Evolutionary conservation across 2,113 vertebrate species (phyloP).

Genomic region (Catharus bicknelli): DNA sequence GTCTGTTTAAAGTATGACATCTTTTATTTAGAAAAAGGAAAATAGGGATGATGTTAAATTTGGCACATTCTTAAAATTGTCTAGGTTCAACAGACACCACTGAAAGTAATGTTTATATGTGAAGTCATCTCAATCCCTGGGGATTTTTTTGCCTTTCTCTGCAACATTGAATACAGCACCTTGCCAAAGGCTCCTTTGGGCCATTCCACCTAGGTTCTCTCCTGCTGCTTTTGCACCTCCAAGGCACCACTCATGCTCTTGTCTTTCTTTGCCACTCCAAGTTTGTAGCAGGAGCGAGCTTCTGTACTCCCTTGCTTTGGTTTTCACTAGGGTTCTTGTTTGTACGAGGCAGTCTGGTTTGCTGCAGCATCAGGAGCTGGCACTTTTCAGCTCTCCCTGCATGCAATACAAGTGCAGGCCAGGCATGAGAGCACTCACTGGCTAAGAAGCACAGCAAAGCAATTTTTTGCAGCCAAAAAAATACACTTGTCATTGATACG

Average conservation of each 20-base stretch:
- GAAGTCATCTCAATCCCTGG: not conserved
- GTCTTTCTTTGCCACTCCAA: not conserved
- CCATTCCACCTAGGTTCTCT: not conserved
- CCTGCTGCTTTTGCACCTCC: not conserved
- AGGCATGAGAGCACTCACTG: not conserved
- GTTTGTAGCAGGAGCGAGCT: not conserved
- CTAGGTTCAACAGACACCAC: not conserved
- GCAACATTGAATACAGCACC: fast-evolving
- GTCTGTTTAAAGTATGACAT: not conserved
- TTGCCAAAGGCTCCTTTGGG: not conserved
- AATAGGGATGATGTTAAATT: not conserved
- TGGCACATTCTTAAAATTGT: not conserved
- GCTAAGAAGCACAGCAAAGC: not conserved
- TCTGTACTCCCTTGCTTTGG: not conserved
- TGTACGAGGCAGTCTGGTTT: not conserved
- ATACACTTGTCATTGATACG: not conserved
- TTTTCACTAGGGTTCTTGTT: not conserved
- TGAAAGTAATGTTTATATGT: not conserved
- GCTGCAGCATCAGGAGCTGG: not conserved
- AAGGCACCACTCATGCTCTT: not conserved
- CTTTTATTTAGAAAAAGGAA: not conserved
- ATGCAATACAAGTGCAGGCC: not conserved
- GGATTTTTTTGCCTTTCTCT: not conserved
- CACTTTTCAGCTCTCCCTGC: not conserved
- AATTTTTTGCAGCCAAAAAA: not conserved